phyloP scores from a whole-genome alignment of 1,140 invertebrate genomes.

The Drosophila kanapiae region DNA sequence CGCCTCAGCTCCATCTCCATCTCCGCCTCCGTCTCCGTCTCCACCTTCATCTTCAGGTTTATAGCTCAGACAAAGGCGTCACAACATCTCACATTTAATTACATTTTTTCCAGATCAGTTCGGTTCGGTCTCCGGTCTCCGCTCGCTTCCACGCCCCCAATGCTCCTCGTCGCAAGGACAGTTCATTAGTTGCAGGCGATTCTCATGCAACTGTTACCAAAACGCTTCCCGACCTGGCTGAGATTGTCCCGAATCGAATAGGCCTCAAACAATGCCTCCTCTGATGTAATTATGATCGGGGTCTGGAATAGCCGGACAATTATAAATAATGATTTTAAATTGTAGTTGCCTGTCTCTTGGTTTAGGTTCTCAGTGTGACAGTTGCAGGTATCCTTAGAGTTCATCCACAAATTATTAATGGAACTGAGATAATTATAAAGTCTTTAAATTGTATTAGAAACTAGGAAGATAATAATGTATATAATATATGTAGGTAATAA shows the following conservation, averaged over 20 bases:
- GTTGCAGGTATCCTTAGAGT: neutral
- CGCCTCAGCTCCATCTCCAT: neutral
- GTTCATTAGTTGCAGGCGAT: conserved; percentile 17
- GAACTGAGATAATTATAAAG: no score
- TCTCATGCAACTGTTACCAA: conserved; percentile 22
- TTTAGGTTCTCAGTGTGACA: neutral
- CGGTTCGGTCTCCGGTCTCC: conserved; percentile 7
- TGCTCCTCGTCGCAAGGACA: conserved; percentile 23
- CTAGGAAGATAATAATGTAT: no score
- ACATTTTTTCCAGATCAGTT: conserved; percentile 56
- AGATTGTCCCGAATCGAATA: conserved; percentile 25
- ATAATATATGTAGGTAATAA: no score
- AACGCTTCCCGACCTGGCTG: neutral
- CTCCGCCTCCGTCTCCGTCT: no score
- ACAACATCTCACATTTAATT: conserved; percentile 79
- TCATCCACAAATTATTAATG: neutral
- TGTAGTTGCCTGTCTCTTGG: neutral
- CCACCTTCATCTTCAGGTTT: conserved; percentile 1
- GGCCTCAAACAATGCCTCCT: neutral
- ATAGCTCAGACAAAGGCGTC: conserved; percentile 65
- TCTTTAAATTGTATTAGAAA: no score
- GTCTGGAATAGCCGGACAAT: neutral
- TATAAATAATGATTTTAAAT: conserved; percentile 19
- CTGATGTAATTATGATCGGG: conserved; percentile 22
- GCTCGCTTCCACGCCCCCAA: conserved; percentile 44